Conservation (phyloP, 2,113 vertebrate genomes). For the Furnarius figulus region DNA sequence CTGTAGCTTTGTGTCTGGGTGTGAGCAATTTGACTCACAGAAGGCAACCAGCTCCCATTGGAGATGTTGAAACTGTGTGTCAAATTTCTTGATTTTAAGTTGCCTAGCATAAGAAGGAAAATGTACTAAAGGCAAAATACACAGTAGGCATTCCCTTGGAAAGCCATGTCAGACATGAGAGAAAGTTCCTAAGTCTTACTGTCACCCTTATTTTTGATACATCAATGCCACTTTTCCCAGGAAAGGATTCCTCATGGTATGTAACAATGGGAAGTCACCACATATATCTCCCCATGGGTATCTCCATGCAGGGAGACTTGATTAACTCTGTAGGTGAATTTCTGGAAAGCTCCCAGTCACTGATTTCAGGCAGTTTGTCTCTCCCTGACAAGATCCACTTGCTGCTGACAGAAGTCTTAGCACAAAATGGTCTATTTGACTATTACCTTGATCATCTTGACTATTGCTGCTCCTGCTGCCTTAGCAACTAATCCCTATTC, state of each 20-base stretch:
- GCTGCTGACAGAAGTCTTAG: background rate
- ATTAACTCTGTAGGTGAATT: background rate
- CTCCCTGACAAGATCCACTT: background rate
- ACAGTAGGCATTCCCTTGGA: background rate
- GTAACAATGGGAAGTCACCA: background rate
- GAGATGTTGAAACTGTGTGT: accelerated
- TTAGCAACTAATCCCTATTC: background rate
- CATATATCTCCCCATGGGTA: accelerated
- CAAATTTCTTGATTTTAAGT: background rate
- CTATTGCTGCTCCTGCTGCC: background rate
- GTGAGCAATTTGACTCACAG: background rate
- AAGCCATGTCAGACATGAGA: background rate
- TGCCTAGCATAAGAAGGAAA: background rate
- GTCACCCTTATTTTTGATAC: background rate
- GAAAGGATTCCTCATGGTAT: background rate
- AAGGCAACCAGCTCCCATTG: background rate
- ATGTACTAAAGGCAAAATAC: background rate
- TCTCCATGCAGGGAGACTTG: background rate
- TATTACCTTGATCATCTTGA: background rate
- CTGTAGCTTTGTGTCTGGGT: background rate
- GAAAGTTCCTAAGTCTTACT: background rate
- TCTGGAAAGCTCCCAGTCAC: background rate
- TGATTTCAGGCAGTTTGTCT: background rate
- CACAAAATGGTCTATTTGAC: background rate
- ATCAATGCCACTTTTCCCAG: background rate